Evolutionary conservation across 1,140 invertebrate genomes (phyloP), one percentile per base, ranked within the genome.

Genomic region (Zaprionus capensis): DNA sequence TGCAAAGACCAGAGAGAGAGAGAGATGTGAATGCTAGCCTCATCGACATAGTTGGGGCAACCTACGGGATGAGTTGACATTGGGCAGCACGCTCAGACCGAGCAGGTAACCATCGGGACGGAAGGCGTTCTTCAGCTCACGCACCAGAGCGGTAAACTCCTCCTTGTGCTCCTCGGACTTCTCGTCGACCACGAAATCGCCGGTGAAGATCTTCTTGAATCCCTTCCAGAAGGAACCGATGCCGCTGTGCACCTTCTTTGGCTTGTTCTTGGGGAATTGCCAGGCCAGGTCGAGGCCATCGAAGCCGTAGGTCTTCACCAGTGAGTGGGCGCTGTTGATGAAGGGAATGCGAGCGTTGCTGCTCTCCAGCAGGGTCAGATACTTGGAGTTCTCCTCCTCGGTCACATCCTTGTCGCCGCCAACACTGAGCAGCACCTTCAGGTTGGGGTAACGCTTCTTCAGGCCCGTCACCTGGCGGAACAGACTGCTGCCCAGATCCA

Each of bases 221-320:
- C 94, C 94, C 67, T 96, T 95, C 95, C 96, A 96, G 76, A 96
- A 91, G 2, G 94, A 93, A 94, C 95, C 94, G 41, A 96, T 93
- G 44, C 94, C 94, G 36, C 95, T 93, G 44, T 95, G 95, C 11
- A 97, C 94, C 91, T 97, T 97, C 94, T 97, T 96, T 14, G 96
- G 94, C 91, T 96, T 96, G 56, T 94, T 95, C 64, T 94, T 94
- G 12, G 96, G 95, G 93, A 97, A 97, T 93, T 97, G 96, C 97
- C 97, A 98, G 24, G 96, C 96, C 0, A 98, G 93, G 85, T 98
- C 97, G 1, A 98, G 93, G n/a, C 97, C 97, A 88, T 98, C 97
- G 67, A 98, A 98, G n/a, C 95, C 95, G 77, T 97, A 96, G 51
- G 96, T 95, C 61, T 95, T 95, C 3, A 97, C 91, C 12, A 97